Evolutionary conservation across 1,140 invertebrate species (phyloP).

Genomic region (Polyergus mexicanus): DNA sequence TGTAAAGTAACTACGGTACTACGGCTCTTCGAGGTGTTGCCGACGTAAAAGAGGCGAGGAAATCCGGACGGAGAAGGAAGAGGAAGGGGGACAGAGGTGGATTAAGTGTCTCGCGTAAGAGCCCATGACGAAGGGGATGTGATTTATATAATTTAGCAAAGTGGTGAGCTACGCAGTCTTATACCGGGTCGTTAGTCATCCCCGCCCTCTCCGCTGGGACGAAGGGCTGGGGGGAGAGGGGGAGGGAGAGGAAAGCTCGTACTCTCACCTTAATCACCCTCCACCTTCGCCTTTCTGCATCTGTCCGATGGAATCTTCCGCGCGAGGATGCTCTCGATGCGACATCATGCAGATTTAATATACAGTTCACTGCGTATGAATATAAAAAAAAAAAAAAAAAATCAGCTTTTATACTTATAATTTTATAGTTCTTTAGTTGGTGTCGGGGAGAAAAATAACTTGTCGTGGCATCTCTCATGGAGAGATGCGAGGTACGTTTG

Average conservation of each 20-base stretch:
- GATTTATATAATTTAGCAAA: slow-evolving; percentile 86
- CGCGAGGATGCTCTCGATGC: slow-evolving; percentile 9
- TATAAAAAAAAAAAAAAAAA: too few species aligned
- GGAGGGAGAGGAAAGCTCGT: not conserved
- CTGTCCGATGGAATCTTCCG: slow-evolving; percentile 53
- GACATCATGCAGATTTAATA: not conserved
- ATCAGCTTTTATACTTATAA: not conserved
- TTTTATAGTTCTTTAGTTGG: not conserved
- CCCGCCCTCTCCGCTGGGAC: slow-evolving; percentile 1
- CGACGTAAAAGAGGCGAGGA: slow-evolving; percentile 26
- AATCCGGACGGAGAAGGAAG: slow-evolving; percentile 26
- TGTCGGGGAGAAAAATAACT: not conserved
- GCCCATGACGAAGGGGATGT: slow-evolving; percentile 81
- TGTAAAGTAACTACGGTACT: slow-evolving; percentile 78
- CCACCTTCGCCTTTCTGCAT: slow-evolving; percentile 54
- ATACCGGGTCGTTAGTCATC: slow-evolving; percentile 76
- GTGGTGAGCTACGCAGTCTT: slow-evolving; percentile 79
- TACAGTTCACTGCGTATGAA: not conserved
- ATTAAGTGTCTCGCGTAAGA: slow-evolving; percentile 80
- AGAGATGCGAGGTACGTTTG: not conserved
- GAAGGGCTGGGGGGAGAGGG: not conserved
- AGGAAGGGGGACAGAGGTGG: slow-evolving; percentile 69
- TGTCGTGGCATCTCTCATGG: not conserved
- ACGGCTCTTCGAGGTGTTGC: slow-evolving; percentile 68
- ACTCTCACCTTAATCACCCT: slow-evolving; percentile 61